These are phyloP conservation scores for Bucorvus abyssinicus DNA, from an alignment of 2,797 vertebrate species.

Conservation along the genomic window DNA sequence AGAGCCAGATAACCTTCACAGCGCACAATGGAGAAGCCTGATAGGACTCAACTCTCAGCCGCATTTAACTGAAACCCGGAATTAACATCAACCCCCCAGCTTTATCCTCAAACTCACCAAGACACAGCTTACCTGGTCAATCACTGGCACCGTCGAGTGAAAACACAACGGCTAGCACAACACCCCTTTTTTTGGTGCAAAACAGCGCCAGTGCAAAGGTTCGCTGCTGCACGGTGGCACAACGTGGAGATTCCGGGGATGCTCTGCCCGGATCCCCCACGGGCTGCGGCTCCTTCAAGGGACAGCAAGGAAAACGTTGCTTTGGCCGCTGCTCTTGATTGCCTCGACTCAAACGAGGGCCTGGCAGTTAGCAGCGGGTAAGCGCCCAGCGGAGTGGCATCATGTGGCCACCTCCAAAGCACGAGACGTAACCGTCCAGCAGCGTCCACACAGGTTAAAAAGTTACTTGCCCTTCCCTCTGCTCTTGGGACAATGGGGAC, in stretches of 20 bases:
- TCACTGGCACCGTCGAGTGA: not conserved
- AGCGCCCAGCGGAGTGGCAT: not conserved
- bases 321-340: not conserved
- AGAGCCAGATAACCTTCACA: slow-evolving; percentile 27
- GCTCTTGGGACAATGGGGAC: fast-evolving
- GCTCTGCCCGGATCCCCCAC: fast-evolving
- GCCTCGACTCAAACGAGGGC: not conserved
- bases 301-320: not conserved
- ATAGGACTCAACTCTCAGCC: not conserved
- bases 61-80: slow-evolving; percentile 21
- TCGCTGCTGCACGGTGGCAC: not conserved
- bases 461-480: not conserved
- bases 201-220: fast-evolving
- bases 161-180: not conserved
- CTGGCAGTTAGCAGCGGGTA: not conserved
- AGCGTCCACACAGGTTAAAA: not conserved
- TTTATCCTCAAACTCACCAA: not conserved
- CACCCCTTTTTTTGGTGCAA: not conserved
- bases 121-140: not conserved
- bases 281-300: not conserved
- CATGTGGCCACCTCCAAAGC: not conserved
- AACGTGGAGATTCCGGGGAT: not conserved
- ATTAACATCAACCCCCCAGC: not conserved
- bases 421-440: fast-evolving
- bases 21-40: not conserved